These are phyloP conservation scores for Enteromius fasciolatus DNA, from an alignment of 2,797 vertebrate genomes.

Conservation along the genomic window DNA sequence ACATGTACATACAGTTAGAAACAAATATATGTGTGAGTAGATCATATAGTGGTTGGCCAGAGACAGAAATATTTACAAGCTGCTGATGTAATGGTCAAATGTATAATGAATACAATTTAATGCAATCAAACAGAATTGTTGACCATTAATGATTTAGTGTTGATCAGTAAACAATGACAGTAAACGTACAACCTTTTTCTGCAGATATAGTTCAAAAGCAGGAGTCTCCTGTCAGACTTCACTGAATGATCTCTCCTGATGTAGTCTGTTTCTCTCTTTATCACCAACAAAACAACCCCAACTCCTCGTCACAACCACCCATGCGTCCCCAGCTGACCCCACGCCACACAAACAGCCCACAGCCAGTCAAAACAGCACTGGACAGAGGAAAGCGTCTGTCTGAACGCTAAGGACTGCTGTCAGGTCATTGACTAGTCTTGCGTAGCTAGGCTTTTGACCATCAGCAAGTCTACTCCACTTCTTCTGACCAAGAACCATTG, in stretches of 20 bases:
- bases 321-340: constrained; percentile 32
- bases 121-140: background rate
- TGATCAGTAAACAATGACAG: background rate
- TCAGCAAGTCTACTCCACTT: background rate
- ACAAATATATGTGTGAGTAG: background rate
- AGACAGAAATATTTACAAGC: background rate
- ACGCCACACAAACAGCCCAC: constrained; percentile 44
- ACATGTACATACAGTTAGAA: background rate
- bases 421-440: constrained; percentile 4
- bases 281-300: constrained; percentile 1
- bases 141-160: background rate
- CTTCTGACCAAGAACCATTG: background rate
- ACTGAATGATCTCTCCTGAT: constrained; percentile 30
- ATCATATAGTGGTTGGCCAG: background rate
- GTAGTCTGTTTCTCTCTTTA: background rate
- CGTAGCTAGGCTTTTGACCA: background rate
- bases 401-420: constrained; percentile 43
- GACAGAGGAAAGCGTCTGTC: constrained; percentile 38
- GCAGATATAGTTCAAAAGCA: background rate
- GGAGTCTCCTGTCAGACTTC: background rate
- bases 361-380: constrained; percentile 48
- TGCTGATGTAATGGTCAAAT: background rate
- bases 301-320: background rate
- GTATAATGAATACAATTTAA: background rate
- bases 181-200: background rate